Evolutionary conservation across 1,140 invertebrate species (phyloP), one percentile per base, ranked within the genome.

Genomic region (Heliconius eleuchia): DNA sequence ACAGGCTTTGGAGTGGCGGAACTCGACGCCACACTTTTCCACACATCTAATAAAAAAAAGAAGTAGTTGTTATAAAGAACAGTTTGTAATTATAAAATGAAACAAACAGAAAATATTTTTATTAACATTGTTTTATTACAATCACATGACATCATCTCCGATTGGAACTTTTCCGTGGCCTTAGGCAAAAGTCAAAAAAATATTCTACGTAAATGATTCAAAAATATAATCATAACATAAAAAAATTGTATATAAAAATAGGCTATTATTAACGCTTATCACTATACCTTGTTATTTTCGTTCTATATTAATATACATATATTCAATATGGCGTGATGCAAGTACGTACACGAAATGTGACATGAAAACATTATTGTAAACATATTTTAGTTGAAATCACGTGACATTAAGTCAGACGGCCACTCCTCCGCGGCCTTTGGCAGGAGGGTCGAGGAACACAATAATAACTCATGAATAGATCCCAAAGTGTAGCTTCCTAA

Each of bases 371-470:
- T 27, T 70, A 70, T 50, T 9, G 23, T 57, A 55, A 74, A 55
- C 37, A 46, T 57, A 73, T 34, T 52, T 79, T 73, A 85, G 27
- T 85, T 78, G 73, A 78, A 52, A 71, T 89, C 87, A n/a, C 77
- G 81, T 6, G 81, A 73, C 34, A 91, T 80, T 11, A 94, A 83
- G 1, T 81, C 81, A 4, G 74, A 39, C 13, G 92, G 92, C 93
- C 93, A 95, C 11, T 84, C 79, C 0, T 84, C 71, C 0, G 84
- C 83, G 18, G 76, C 84, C 4, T 77, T 70, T 0, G 91, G 91
- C 42, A 95, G 80, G 19, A 93, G 74, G 2, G 90, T 80, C 0
- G 83, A 78, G 0, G 93, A 91, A 50, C 91, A 94, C n/a, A 95
- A 81, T 23, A 95, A 82, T 34, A 89, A 82, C 1, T 90, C 88